phyloP scores from a whole-genome alignment of 64 coral and sea anemone species.

The Anthopleura sola region DNA sequence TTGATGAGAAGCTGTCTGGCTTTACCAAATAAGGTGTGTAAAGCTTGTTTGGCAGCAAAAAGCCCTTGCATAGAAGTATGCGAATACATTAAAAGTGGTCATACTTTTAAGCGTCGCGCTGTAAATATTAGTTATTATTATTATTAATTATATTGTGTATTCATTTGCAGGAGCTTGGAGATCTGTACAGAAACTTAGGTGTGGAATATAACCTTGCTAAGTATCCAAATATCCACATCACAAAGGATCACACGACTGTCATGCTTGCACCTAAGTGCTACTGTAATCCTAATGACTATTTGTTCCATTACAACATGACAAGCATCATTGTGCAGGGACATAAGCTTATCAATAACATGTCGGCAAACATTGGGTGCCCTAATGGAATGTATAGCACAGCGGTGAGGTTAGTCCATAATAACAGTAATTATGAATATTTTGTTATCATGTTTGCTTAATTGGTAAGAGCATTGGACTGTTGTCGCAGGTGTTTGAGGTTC shows the following conservation, averaged over 20 bases:
- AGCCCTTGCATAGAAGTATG: too few species aligned
- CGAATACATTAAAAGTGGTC: too few species aligned
- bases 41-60: too few species aligned
- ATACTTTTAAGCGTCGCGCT: too few species aligned
- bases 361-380: conserved; percentile 57
- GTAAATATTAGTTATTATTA: too few species aligned
- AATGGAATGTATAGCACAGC: conserved; percentile 43
- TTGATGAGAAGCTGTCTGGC: too few species aligned
- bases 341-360: conserved; percentile 63
- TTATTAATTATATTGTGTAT: too few species aligned
- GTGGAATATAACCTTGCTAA: conserved; percentile 69
- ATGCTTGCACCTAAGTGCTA: conserved; percentile 82
- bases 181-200: conserved; percentile 66
- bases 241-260: conserved; percentile 62
- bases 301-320: conserved; percentile 85
- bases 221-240: conserved; percentile 85
- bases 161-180: conserved; percentile 67
- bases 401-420: conserved; percentile 59
- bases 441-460: too few species aligned
- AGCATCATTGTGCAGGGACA: conserved; percentile 75
- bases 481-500: too few species aligned
- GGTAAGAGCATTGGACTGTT: too few species aligned
- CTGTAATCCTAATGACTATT: conserved; percentile 80
- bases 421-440: too few species aligned
- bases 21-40: too few species aligned